Percentiles rank a stretch among this genome's conserved stretches.
Conservation (phyloP, 2,888 invertebrate species). For the Philonicus albiceps region DNA sequence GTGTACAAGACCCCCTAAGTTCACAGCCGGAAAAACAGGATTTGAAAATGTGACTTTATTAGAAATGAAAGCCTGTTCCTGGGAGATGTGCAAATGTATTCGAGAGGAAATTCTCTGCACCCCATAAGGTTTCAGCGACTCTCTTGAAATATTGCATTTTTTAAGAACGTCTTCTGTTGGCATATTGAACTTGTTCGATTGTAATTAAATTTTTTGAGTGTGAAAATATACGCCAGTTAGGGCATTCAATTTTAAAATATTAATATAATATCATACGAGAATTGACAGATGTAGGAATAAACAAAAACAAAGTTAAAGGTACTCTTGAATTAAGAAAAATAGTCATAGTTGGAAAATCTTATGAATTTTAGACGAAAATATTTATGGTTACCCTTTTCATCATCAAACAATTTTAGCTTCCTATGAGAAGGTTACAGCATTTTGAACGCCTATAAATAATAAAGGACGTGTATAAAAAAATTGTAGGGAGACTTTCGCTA, state of each 20-base stretch:
- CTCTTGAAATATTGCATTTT: slow-evolving; percentile 1
- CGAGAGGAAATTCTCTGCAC: background rate
- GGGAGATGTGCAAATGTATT: background rate
- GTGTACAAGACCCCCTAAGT: background rate
- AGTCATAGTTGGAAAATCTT: too few relatives aligned
- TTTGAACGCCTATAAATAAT: too few relatives aligned
- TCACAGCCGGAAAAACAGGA: slow-evolving; percentile 46
- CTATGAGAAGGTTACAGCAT: too few relatives aligned
- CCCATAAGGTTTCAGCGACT: background rate
- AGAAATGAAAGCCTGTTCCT: slow-evolving; percentile 22
- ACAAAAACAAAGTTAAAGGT: too few relatives aligned
- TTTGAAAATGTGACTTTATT: slow-evolving; percentile 45
- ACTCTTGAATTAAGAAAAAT: too few relatives aligned
- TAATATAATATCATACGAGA: too few relatives aligned
- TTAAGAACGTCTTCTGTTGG: background rate
- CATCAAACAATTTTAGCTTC: too few relatives aligned
- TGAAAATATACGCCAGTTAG: background rate
- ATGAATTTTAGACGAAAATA: too few relatives aligned
- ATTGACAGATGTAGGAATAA: too few relatives aligned
- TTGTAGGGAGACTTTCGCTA: too few relatives aligned
- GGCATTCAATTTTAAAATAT: background rate
- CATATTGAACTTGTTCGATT: slow-evolving; percentile 35
- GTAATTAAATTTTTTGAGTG: background rate
- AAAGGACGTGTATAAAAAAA: too few relatives aligned
- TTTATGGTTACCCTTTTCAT: too few relatives aligned